Evolutionary conservation across 2,888 invertebrate species (phyloP).

Genomic region (Phengaris arion): DNA sequence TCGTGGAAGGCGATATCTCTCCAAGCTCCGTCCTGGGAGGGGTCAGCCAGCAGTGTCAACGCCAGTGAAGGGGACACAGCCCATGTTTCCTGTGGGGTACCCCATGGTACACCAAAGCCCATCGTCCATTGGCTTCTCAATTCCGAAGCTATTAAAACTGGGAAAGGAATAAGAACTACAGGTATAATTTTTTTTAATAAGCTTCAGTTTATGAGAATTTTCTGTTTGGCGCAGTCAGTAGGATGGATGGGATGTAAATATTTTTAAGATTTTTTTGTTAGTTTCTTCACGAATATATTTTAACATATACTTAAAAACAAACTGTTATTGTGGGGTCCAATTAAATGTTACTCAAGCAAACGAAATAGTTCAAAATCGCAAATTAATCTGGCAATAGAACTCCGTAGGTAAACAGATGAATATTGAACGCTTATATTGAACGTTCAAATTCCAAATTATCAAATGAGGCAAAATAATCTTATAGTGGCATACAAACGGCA

Average conservation of each 20-base stretch:
- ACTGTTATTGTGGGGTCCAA: background rate
- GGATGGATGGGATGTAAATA: background rate
- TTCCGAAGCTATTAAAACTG: slow-evolving; percentile 82
- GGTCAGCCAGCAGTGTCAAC: slow-evolving; percentile 73
- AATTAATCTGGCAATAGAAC: background rate
- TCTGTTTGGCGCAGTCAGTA: background rate
- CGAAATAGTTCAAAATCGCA: background rate
- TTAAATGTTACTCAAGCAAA: background rate
- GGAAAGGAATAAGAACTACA: slow-evolving; percentile 54
- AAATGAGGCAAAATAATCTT: slow-evolving; percentile 32
- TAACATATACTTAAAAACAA: no score
- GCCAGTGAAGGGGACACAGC: slow-evolving; percentile 72
- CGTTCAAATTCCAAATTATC: slow-evolving; percentile 17
- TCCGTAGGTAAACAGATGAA: background rate
- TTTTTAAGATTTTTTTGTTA: no score
- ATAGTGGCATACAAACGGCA: slow-evolving; percentile 16
- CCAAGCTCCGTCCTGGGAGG: slow-evolving; percentile 74
- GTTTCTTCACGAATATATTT: no score
- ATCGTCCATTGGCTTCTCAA: slow-evolving; percentile 91
- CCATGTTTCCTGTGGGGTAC: slow-evolving; percentile 75
- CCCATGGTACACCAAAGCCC: slow-evolving; percentile 87
- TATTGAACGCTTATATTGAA: background rate
- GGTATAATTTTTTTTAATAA: slow-evolving; percentile 44
- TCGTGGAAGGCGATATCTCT: slow-evolving; percentile 67
- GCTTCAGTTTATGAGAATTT: background rate